These are phyloP conservation scores for Oreochromis niloticus DNA, from an alignment of 2,113 vertebrate genomes.

Conservation along the genomic window DNA sequence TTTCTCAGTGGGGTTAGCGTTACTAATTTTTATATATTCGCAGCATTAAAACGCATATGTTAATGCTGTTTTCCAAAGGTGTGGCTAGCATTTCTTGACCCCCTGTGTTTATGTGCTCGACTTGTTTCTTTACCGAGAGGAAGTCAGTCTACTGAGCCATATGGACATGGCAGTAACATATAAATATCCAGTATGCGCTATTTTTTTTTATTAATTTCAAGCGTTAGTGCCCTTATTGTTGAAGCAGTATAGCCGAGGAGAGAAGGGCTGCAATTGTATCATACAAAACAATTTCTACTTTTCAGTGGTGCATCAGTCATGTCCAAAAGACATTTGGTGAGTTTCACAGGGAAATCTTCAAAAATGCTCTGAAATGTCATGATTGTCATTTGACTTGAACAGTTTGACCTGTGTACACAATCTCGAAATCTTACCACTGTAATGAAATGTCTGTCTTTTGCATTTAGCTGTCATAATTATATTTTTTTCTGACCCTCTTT, in stretches of 20 bases:
- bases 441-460: conserved; percentile 11
- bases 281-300: neutral
- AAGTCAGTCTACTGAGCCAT: conserved; percentile 30
- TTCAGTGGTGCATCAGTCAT: conserved; percentile 5
- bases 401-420: conserved; percentile 27
- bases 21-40: conserved; percentile 4
- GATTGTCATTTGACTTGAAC: conserved; percentile 42
- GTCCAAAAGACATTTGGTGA: neutral
- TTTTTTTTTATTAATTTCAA: neutral
- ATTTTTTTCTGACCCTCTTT: neutral
- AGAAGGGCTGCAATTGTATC: conserved; percentile 12
- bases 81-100: neutral
- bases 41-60: neutral
- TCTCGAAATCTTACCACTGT: conserved; percentile 27
- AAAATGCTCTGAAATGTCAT: conserved; percentile 25
- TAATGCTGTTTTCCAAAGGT: conserved; percentile 48
- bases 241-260: neutral
- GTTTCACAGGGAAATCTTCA: neutral
- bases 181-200: neutral
- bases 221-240: neutral
- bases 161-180: neutral
- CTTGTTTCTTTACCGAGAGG: neutral
- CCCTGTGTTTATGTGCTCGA: neutral
- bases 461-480: conserved; percentile 14
- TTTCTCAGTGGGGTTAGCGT: conserved; percentile 3